phyloP scores from a whole-genome alignment of 2,888 invertebrate genomes.

The Blastobasis lacticolella region DNA sequence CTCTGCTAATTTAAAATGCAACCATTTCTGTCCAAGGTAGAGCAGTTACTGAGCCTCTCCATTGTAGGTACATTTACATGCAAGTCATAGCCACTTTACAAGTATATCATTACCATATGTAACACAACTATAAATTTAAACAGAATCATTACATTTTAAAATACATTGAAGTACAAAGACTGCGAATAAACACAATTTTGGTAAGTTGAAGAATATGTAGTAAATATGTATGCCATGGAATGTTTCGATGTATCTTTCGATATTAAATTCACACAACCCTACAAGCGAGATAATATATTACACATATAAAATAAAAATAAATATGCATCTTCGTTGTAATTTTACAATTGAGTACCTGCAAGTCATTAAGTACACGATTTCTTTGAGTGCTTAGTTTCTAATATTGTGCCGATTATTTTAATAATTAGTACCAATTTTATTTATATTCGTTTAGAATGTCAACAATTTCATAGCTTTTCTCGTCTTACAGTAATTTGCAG shows the following conservation, averaged over 20 bases:
- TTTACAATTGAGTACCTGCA: constrained; percentile 6
- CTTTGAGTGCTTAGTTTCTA: neutral
- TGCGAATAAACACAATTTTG: no score
- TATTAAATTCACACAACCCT: constrained; percentile 7
- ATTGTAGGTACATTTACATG: no score
- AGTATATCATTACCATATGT: no score
- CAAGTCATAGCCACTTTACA: no score
- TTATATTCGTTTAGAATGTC: neutral
- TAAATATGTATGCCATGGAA: constrained; percentile 20
- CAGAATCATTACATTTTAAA: no score
- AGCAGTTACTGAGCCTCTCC: no score
- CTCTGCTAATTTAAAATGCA: no score
- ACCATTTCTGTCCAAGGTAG: no score
- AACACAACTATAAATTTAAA: no score
- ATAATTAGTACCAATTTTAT: constrained; percentile 3
- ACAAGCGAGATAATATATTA: neutral
- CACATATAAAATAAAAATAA: constrained; percentile 1
- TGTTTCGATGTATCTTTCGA: constrained; percentile 43
- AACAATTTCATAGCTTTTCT: constrained; percentile 5
- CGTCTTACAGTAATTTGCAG: constrained; percentile 7
- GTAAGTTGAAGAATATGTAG: no score
- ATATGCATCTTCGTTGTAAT: constrained; percentile 6
- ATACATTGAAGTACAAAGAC: no score
- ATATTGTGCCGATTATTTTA: constrained; percentile 1
- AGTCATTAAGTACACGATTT: neutral